These are phyloP conservation scores for Scomberomorus guttatus DNA, from an alignment of 2,797 vertebrate species.

Conservation along the genomic window DNA sequence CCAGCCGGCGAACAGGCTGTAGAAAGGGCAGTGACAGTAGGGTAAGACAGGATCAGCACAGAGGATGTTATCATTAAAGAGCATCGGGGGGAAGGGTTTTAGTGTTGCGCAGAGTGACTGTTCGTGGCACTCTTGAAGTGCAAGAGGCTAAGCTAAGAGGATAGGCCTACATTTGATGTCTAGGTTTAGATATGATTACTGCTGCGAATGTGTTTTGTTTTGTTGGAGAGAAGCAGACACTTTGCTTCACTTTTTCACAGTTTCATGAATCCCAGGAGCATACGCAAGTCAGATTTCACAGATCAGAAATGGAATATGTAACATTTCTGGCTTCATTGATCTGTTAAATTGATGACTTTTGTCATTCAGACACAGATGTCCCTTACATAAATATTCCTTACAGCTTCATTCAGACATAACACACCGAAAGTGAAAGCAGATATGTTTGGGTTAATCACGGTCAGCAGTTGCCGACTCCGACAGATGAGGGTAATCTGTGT, in stretches of 20 bases:
- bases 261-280: too few species aligned
- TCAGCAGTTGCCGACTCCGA: too few species aligned
- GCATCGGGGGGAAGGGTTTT: constrained; percentile 52
- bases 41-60: constrained; percentile 67
- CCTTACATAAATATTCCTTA: too few species aligned
- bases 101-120: not conserved
- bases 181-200: constrained; percentile 12
- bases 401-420: too few species aligned
- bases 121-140: not conserved
- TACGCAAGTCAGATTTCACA: too few species aligned
- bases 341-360: too few species aligned
- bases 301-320: too few species aligned
- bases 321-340: too few species aligned
- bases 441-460: too few species aligned
- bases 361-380: too few species aligned
- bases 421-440: too few species aligned
- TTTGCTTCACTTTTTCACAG: not conserved
- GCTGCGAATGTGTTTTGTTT: not conserved
- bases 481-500: too few species aligned
- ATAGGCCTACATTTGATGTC: constrained; percentile 16
- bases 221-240: not conserved
- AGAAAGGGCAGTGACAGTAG: constrained; percentile 55
- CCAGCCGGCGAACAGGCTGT: constrained; percentile 39
- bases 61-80: constrained; percentile 57
- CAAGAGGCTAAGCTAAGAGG: constrained; percentile 9